Evolutionary conservation across 2,797 vertebrate genomes (phyloP), one percentile per base, ranked within the genome.

Genomic region (Hippopotamyrus pictus): DNA sequence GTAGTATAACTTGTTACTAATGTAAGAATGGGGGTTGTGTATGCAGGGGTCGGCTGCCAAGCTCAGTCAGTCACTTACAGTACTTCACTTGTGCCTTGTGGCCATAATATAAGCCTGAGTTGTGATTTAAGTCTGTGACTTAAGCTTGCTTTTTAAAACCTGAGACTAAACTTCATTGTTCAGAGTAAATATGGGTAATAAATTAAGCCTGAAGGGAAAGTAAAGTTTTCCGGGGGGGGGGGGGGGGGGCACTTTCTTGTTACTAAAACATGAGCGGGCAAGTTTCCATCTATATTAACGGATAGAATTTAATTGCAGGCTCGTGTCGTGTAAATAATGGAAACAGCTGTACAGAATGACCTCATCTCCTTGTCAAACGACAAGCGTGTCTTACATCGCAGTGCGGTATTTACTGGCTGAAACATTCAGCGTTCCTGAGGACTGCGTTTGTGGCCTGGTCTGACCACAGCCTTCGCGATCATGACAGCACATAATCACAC

Each of bases 321-420:
- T 92, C 65, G 89, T 90, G 91, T 90, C 91, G 87, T 90, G 94
- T 94, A 95, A 94, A 94, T 91, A 90, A 88, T 90, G 94, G 93
- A 95, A 94, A 94, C 91, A 89, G 87, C 90, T 79, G 37, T 79
- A 79, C n/a, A n/a, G n/a, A n/a, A n/a, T 37, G 73, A 79, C 37
- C 73, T 79, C 73, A 79, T n/a, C 73, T 79, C 73, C 73, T 44
- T 44, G 33, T 17, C 73, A 44, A 44, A 79, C 14, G 2, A 79
- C 17, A 19, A 79, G 33, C 37, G 17, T 3, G 37, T 79, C 73
- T 44, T 44, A 79, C 37, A n/a, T n/a, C 7, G 73, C 73, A 6
- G 73, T 5, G 33, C 37, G 1, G 14, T 44, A 8, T 79, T 79
- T 44, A 44, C 37, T 44, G 73, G 73, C 33, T 44, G 37, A 19